Base-by-base conservation (phyloP, 2,797 vertebrate species). In the Danio choprae region DNA sequence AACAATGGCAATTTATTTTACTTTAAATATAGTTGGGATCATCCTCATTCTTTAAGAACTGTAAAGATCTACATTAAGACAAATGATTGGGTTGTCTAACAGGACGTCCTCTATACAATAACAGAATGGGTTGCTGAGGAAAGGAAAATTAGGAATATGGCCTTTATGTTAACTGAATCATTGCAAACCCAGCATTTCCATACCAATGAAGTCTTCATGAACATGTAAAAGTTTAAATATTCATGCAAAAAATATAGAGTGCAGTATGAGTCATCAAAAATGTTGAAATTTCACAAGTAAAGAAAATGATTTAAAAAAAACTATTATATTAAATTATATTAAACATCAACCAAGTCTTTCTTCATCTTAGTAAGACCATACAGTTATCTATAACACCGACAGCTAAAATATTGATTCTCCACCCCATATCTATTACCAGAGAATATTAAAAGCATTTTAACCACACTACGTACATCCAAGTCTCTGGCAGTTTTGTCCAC, bases 1-100 rank as follows among this genome's bases (percentile, higher is more conserved):
- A 46, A 58, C 58, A 12, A 60, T 12, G n/a, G 4, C 7, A 67
- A 29, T 3, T 29, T 29, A 48, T 60, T 60, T 36, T 6, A 36
- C 10, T 74, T 46, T 18, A 43, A 71, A 71, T 15, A 20, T n/a
- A 53, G 36, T 41, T 38, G n/a, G 12, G 10, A 40, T 43, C n/a
- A 12, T 41, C 40, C 58, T 62, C 22, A 29, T n/a, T 11, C 2
- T 74, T 55, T 41, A 6, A 75, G 13, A 22, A 41, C 36, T 41
- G 46, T 51, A 75, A 63, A 63, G 58, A 51, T 63, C 16, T 50
- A 65, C 74, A 76, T n/a, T 56, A 11, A 10, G 20, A 77, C 48
- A 43, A 56, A 67, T 2, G 0, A 44, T 46, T 36, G 40, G 59
- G 12, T 51, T 64, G 73, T 12, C 3, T n/a, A 44, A 56, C 18